Evolutionary conservation across 2,113 vertebrate species (phyloP).

Genomic region (Cheirogaleus medius): DNA sequence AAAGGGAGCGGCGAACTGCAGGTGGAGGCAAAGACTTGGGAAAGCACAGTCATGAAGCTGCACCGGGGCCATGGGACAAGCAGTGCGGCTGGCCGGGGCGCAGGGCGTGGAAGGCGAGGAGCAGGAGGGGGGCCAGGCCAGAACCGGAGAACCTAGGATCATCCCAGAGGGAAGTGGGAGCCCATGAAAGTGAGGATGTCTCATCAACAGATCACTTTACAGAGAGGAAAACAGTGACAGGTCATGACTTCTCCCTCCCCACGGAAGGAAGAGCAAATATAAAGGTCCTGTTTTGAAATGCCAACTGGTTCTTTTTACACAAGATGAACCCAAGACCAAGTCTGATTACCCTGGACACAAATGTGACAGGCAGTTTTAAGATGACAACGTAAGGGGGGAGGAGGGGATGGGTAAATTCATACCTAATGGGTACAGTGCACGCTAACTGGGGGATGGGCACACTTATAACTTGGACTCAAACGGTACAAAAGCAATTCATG

Average conservation of each 20-base stretch:
- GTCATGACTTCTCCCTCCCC: background rate
- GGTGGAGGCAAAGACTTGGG: too few species aligned
- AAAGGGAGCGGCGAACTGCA: background rate
- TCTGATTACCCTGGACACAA: background rate
- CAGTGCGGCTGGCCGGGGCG: fast-evolving
- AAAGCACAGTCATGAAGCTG: background rate
- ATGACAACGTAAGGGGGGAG: too few species aligned
- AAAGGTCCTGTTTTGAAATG: background rate
- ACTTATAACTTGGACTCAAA: too few species aligned
- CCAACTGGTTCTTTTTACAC: background rate
- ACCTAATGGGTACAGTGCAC: too few species aligned
- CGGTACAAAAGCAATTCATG: too few species aligned
- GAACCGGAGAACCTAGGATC: background rate
- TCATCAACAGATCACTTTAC: background rate
- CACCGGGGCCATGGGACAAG: fast-evolving
- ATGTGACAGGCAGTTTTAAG: background rate
- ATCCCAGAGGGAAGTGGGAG: background rate
- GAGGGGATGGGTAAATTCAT: too few species aligned
- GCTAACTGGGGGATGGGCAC: too few species aligned
- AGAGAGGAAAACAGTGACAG: background rate
- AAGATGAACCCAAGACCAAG: background rate
- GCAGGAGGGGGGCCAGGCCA: fast-evolving
- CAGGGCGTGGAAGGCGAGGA: fast-evolving
- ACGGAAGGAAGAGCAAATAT: background rate
- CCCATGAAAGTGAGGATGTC: background rate